Percentiles rank a stretch among this genome's conserved stretches.
Conservation (phyloP, 1,140 invertebrate species). For the Meloidogyne hapla region DNA sequence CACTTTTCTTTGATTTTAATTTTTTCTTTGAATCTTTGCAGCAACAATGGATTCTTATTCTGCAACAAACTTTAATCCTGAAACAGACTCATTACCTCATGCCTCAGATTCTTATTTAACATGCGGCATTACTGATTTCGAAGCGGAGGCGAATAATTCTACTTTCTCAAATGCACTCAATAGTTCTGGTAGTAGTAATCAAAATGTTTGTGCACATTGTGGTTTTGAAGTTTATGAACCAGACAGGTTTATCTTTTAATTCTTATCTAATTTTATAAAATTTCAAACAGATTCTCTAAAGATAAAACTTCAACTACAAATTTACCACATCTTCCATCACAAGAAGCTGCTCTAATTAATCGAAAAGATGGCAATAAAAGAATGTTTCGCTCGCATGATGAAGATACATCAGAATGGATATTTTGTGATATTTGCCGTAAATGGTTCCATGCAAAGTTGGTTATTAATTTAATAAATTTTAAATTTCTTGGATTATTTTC, state of each 20-base stretch:
- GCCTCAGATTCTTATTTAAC: neutral
- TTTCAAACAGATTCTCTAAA: neutral
- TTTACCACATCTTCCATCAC: neutral
- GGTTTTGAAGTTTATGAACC: neutral
- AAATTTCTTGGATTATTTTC: neutral
- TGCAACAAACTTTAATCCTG: neutral
- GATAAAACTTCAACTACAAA: neutral
- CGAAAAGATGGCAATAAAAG: neutral
- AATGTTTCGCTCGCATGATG: neutral
- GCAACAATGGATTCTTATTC: neutral
- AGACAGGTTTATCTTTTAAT: neutral
- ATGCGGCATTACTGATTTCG: neutral
- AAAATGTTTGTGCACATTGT: neutral
- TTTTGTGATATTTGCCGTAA: constrained; percentile 42
- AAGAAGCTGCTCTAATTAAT: neutral
- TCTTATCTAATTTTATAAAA: neutral
- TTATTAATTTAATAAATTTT: too few species aligned
- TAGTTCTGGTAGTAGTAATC: neutral
- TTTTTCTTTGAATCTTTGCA: too few species aligned
- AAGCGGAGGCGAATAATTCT: neutral
- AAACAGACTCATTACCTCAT: neutral
- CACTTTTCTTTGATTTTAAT: too few species aligned
- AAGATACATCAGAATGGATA: constrained; percentile 29
- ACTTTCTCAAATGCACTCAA: neutral
- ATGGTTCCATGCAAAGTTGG: constrained; percentile 79